A percentile compares a stretch with the other conserved stretches of the same genome.
Evolutionary conservation across 2,888 invertebrate species (phyloP).

Genomic region (Cylloceria caligata): DNA sequence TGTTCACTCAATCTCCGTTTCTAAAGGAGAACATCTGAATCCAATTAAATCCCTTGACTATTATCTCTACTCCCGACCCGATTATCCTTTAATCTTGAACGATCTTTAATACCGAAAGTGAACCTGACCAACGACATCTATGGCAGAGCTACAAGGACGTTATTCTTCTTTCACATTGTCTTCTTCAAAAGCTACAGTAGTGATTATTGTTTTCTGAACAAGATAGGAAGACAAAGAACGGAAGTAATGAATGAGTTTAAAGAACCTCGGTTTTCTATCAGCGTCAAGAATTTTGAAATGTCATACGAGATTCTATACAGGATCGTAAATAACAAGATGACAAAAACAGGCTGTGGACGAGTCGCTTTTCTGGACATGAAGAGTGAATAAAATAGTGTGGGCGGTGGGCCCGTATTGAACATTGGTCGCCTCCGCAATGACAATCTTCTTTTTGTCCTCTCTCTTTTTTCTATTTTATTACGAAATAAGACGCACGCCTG

Average conservation of each 20-base stretch:
- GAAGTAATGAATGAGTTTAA: background rate
- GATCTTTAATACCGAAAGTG: conserved; percentile 28
- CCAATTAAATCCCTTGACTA: conserved; percentile 20
- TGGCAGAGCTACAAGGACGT: background rate
- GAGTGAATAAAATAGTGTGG: conserved; percentile 9
- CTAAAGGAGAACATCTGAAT: background rate
- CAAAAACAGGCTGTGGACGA: conserved; percentile 18
- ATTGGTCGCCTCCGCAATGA: conserved; percentile 18
- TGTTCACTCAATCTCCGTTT: conserved; percentile 22
- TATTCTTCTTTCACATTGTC: conserved; percentile 4
- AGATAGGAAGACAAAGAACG: background rate
- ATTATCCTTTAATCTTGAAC: conserved; percentile 51
- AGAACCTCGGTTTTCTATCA: background rate
- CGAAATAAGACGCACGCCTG: conserved; percentile 22
- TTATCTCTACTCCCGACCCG: conserved; percentile 46
- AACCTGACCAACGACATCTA: conserved; percentile 20
- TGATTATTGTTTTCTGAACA: conserved; percentile 26
- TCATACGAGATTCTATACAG: conserved; percentile 22
- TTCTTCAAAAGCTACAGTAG: conserved; percentile 23
- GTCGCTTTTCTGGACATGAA: background rate
- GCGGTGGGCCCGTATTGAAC: conserved; percentile 33
- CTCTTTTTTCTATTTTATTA: conserved; percentile 12
- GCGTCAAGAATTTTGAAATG: conserved; percentile 25
- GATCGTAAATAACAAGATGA: conserved; percentile 49
- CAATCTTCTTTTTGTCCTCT: conserved; percentile 9